Evolutionary conservation across 2,113 vertebrate genomes (phyloP).

Genomic region (Ellobius talpinus): DNA sequence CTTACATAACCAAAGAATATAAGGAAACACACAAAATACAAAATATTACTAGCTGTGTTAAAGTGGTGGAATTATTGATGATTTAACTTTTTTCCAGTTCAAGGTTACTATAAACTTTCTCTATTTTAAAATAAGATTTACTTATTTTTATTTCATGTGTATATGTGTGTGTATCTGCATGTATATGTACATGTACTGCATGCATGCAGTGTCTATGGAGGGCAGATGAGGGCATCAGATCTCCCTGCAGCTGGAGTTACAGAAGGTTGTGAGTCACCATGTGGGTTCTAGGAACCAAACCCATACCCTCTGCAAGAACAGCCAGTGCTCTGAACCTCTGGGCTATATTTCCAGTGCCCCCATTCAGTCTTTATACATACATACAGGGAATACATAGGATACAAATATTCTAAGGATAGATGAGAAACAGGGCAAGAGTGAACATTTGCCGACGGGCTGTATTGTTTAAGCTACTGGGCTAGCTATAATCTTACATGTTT

Average conservation of each 20-base stretch:
- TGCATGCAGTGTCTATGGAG: not conserved
- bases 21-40: conserved; percentile 25
- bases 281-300: not conserved
- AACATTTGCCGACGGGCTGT: not conserved
- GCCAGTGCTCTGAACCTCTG: not conserved
- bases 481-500: conserved; percentile 12
- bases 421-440: not conserved
- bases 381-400: not conserved
- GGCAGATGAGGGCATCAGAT: not conserved
- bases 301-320: not conserved
- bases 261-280: not conserved
- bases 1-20: conserved; percentile 5
- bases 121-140: not conserved
- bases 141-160: not conserved
- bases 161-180: not conserved
- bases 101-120: not conserved
- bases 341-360: not conserved
- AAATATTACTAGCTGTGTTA: not conserved
- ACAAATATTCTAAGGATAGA: not conserved
- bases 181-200: too few relatives aligned
- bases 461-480: conserved; percentile 1
- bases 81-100: not conserved
- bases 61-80: not conserved
- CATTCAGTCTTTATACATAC: not conserved
- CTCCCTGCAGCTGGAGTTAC: not conserved